Evolutionary conservation across 2,797 vertebrate species (phyloP).

Genomic region (Hypotaenidia philippensis): DNA sequence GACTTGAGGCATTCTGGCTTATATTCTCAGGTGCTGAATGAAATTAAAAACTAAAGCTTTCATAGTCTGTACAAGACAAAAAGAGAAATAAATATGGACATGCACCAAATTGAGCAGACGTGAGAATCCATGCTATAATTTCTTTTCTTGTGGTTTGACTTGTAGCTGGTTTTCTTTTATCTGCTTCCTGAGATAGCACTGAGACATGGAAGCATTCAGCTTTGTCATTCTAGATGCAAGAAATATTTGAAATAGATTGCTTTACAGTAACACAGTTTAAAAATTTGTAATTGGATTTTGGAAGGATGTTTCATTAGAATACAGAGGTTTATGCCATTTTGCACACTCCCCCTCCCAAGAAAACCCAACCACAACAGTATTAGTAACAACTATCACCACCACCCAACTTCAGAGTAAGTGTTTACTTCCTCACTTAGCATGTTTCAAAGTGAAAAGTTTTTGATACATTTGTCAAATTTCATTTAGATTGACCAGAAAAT

Average conservation of each 20-base stretch:
- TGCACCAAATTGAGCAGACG: not conserved
- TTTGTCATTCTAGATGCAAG: not conserved
- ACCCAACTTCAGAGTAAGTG: not conserved
- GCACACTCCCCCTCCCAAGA: not conserved
- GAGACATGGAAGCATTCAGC: not conserved
- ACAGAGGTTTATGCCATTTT: not conserved
- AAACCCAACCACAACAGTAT: accelerated
- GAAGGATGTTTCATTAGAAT: not conserved
- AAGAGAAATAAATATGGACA: not conserved
- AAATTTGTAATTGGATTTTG: not conserved
- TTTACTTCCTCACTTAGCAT: not conserved
- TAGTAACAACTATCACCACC: not conserved
- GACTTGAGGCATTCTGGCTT: not conserved
- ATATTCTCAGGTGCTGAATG: not conserved
- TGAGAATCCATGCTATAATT: not conserved
- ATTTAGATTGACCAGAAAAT: not conserved
- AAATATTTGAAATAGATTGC: not conserved
- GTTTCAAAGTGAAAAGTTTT: not conserved
- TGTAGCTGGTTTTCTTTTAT: not conserved
- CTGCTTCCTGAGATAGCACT: not conserved
- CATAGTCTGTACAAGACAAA: not conserved
- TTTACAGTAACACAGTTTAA: not conserved
- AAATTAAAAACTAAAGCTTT: not conserved
- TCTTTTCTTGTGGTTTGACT: not conserved
- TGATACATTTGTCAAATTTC: not conserved